These are phyloP conservation scores for Lagorchestes hirsutus DNA, from an alignment of 2,797 vertebrate species.

Conservation along the genomic window DNA sequence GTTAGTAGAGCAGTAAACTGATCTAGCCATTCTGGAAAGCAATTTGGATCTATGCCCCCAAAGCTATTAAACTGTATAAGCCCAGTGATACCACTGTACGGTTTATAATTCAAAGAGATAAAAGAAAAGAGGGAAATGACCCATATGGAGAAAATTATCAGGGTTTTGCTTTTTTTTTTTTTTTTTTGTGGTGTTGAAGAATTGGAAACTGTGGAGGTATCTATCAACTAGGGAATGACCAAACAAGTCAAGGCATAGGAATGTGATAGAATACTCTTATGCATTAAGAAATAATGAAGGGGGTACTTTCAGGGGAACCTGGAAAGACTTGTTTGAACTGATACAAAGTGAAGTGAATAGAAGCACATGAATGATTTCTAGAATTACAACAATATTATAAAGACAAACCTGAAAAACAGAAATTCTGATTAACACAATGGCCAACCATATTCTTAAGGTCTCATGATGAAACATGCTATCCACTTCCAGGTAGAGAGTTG, in stretches of 20 bases:
- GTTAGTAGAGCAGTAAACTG: not conserved
- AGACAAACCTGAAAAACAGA: not conserved
- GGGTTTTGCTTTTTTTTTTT: too few relatives aligned
- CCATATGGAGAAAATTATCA: not conserved
- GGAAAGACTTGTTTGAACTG: not conserved
- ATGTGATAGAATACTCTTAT: too few relatives aligned
- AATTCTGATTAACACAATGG: not conserved
- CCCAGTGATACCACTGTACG: not conserved
- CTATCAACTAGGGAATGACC: not conserved
- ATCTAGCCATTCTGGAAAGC: not conserved
- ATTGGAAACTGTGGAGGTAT: not conserved
- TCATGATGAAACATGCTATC: not conserved
- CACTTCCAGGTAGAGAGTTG: not conserved
- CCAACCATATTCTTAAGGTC: not conserved
- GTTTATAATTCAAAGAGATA: not conserved
- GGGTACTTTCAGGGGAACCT: not conserved
- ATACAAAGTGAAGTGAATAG: not conserved
- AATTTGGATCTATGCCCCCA: not conserved
- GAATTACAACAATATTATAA: too few relatives aligned
- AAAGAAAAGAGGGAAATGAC: not conserved
- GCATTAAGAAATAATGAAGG: not conserved
- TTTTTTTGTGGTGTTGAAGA: not conserved
- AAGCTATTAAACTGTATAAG: not conserved
- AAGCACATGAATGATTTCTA: not conserved
- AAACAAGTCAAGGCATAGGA: not conserved